phyloP scores from a whole-genome alignment of 2,888 invertebrate genomes.

The Metopia argyrocephala region DNA sequence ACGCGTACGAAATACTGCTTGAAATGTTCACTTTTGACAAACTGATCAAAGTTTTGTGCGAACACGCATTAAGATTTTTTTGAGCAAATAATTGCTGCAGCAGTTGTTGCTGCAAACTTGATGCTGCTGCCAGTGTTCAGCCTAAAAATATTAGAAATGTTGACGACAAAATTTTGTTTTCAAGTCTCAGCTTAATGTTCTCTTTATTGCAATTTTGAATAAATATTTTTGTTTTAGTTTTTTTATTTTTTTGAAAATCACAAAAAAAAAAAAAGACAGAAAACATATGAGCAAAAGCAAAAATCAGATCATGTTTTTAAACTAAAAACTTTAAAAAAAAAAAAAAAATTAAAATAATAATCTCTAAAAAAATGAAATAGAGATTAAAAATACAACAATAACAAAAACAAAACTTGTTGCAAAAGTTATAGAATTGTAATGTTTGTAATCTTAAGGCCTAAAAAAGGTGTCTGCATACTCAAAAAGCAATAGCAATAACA shows the following conservation, averaged over 20 bases:
- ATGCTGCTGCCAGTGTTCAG: constrained; percentile 23
- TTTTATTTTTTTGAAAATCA: not conserved
- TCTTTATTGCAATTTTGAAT: constrained; percentile 27
- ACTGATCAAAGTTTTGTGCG: constrained; percentile 57
- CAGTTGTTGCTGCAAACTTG: constrained; percentile 26
- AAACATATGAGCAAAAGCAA: too few relatives aligned
- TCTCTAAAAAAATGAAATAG: constrained; percentile 12
- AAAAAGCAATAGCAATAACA: constrained; percentile 32
- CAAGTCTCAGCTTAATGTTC: constrained; percentile 53
- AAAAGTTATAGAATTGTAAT: constrained; percentile 57
- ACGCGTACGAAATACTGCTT: constrained; percentile 63
- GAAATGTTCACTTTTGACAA: constrained; percentile 57
- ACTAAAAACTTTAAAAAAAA: not conserved
- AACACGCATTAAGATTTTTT: constrained; percentile 60
- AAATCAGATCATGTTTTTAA: constrained; percentile 56
- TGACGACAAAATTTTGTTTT: constrained; percentile 53
- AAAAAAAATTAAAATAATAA: constrained; percentile 12
- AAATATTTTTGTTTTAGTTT: constrained; percentile 12
- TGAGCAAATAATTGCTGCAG: constrained; percentile 24
- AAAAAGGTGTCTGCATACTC: constrained; percentile 57
- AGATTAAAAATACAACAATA: constrained; percentile 30
- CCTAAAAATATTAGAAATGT: constrained; percentile 49
- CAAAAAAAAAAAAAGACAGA: too few relatives aligned
- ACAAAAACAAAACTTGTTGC: constrained; percentile 13
- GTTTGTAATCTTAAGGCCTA: constrained; percentile 56